These are phyloP conservation scores for Protonemura montana DNA, from an alignment of 2,888 invertebrate genomes.

Conservation along the genomic window DNA sequence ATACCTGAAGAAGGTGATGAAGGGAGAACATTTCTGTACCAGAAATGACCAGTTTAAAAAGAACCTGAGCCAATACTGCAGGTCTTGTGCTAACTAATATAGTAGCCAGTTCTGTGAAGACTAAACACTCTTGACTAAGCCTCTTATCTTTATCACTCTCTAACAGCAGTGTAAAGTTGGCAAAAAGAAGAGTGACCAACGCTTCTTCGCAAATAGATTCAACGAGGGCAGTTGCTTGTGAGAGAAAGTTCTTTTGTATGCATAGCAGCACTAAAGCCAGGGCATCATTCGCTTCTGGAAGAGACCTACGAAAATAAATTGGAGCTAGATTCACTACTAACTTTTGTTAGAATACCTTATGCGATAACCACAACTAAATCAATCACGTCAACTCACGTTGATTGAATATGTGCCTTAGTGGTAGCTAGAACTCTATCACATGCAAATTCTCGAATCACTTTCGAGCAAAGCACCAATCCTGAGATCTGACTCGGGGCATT, in stretches of 20 bases:
- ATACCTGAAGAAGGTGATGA: slow-evolving; percentile 53
- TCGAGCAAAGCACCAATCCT: slow-evolving; percentile 63
- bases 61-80: slow-evolving; percentile 60
- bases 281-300: slow-evolving; percentile 50
- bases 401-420: slow-evolving; percentile 54
- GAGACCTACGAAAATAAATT: slow-evolving; percentile 39
- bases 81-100: slow-evolving; percentile 62
- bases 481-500: slow-evolving; percentile 60
- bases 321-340: neutral
- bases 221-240: slow-evolving; percentile 61
- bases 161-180: slow-evolving; percentile 53
- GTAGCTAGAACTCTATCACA: slow-evolving; percentile 64
- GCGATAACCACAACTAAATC: neutral
- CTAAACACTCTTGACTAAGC: neutral
- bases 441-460: slow-evolving; percentile 64
- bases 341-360: neutral
- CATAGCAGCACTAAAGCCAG: slow-evolving; percentile 63
- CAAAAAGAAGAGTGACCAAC: slow-evolving; percentile 58
- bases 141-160: slow-evolving; percentile 18
- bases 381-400: neutral
- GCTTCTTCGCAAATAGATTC: slow-evolving; percentile 59
- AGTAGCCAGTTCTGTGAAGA: slow-evolving; percentile 65
- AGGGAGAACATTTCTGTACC: slow-evolving; percentile 58
- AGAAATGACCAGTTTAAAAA: slow-evolving; percentile 60
- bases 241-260: slow-evolving; percentile 63